Base-by-base conservation (phyloP, 2,113 vertebrate genomes). In the Numida meleagris region DNA sequence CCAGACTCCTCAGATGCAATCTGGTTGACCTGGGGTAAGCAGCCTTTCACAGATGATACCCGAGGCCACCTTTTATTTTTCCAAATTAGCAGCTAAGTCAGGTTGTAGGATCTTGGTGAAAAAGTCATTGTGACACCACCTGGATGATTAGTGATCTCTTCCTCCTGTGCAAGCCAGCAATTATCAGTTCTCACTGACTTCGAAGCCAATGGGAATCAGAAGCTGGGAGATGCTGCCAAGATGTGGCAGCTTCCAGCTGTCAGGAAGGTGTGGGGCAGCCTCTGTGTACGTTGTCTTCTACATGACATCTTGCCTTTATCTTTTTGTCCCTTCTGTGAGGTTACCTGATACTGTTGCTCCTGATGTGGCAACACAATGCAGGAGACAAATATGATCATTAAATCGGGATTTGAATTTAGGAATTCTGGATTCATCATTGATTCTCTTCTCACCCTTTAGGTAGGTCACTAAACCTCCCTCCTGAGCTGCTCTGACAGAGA, bases 131-230 rank as follows among this genome's bases (percentile, higher is more conserved):
- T 88, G 90, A 91, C 84, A 95, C 76, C 82, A 96, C 93, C 88
- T 91, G 92, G 86, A 86, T 95, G 94, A 96, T 94, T 88, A 95
- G 86, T 43, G 59, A 94, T 86, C 76, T 81, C 61, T 90, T 96
- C 86, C 82, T 91, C 63, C 88, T 67, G 80, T 59, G 61, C 61
- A 55, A 92, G 85, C 75, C 90, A 94, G 92, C 77, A 94, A 91
- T 90, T 91, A 88, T 31, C 86, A 86, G 89, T 78, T 96, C 80
- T 80, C 68, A 58, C 86, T 75, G 94, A 93, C 88, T 96, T 88
- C 3, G 57, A 85, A 90, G 43, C 65, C 92, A 94, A 93, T 27
- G 61, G 76, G 57, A 93, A 94, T 81, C 50, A 50, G 61, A 61
- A 36, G 61, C 89, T 81, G 42, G 46, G 34, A 42, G 65, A 81